These are phyloP conservation scores for Molanna angustata DNA, from an alignment of 2,888 invertebrate species.

Conservation along the genomic window DNA sequence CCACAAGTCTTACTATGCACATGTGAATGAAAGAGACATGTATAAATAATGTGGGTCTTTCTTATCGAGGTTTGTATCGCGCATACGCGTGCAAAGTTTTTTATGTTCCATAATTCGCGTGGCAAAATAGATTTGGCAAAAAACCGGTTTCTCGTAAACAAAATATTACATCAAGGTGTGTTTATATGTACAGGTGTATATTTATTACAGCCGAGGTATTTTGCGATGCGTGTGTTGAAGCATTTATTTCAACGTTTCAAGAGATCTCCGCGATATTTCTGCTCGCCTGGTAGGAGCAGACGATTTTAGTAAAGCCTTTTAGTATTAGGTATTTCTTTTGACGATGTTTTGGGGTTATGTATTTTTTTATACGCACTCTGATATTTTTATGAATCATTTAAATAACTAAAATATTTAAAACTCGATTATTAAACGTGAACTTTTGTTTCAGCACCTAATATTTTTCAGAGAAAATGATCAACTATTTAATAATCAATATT, in stretches of 20 bases:
- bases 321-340: not conserved
- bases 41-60: too few species aligned
- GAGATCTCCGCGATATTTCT: slow-evolving; percentile 25
- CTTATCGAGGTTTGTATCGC: not conserved
- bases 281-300: slow-evolving; percentile 27
- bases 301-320: slow-evolving; percentile 25
- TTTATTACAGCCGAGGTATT: not conserved
- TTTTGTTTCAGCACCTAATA: too few species aligned
- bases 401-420: too few species aligned
- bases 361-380: too few species aligned
- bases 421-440: too few species aligned
- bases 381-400: too few species aligned
- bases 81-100: not conserved
- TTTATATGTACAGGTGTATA: slow-evolving; percentile 1
- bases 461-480: too few species aligned
- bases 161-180: not conserved
- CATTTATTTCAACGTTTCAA: not conserved
- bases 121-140: slow-evolving; percentile 16
- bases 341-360: too few species aligned
- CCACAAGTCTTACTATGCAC: too few species aligned
- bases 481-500: too few species aligned
- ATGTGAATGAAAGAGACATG: too few species aligned
- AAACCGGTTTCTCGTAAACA: slow-evolving; percentile 10
- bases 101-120: slow-evolving; percentile 13
- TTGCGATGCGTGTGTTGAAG: not conserved